Evolutionary conservation across 1,140 invertebrate genomes (phyloP), one percentile per base, ranked within the genome.

Genomic region (Tetragnatha versicolor): DNA sequence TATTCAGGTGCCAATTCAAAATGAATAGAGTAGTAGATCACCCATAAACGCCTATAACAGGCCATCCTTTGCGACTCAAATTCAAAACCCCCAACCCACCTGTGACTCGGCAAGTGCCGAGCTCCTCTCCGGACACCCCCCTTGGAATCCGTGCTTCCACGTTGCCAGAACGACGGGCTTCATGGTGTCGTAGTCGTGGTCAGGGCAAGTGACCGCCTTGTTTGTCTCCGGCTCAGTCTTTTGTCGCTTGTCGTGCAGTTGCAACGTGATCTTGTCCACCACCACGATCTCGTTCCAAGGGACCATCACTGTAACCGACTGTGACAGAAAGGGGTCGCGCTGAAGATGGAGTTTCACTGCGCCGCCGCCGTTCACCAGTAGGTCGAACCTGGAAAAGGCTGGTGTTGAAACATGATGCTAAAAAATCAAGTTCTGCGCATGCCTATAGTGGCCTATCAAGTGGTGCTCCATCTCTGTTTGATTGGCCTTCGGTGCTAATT

Each of bases 301-400:
- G 68, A 95, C 94, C 85, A 95, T 95, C 53, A 97, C 93, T 5
- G 94, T 96, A 82, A 92, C 90, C 22, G 82, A 63, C 20, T 80
- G 60, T 3, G 80, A 93, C 82, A 91, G 90, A 88, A 96, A 97
- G 12, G 94, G 95, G 51, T 92, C 94, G 69, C 95, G 88, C 85
- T 95, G 94, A 87, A 99, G 98, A 86, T 98, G 95, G 75, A 99
- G 88, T 22, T 94, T 98, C n/a, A 99, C 94, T 6, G 96, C 96
- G 20, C 96, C 96, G 60, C 98, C 97, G n/a, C 98, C 98, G 87
- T 99, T 99, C 31, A 99, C 97, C 81, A 99, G 87, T 47, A 99
- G 92, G 88, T 99, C 97, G 88, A 98, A 99, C 92, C 97, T 81
- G 39, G 17, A 29, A 17, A n/a, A n/a, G n/a, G n/a, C n/a, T n/a